phyloP scores from a whole-genome alignment of 2,888 invertebrate genomes.

The Cyclophora punctaria region DNA sequence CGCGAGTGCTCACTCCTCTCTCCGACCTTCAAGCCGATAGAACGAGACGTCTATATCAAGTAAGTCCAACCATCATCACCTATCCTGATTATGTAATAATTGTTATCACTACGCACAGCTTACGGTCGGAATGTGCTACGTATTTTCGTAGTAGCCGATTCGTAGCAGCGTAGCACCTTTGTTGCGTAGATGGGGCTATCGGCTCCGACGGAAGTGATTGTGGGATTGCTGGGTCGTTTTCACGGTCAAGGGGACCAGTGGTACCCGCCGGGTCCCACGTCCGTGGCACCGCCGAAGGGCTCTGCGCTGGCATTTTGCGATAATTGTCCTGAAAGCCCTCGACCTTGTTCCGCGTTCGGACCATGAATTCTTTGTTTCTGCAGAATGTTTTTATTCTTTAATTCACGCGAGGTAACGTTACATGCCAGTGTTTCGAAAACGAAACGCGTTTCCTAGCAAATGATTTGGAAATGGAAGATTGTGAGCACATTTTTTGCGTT shows the following conservation, averaged over 20 bases:
- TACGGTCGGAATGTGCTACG: conserved; percentile 14
- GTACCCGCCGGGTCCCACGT: conserved; percentile 28
- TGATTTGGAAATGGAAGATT: too few species aligned
- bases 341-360: conserved; percentile 36
- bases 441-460: too few species aligned
- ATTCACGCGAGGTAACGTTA: conserved; percentile 7
- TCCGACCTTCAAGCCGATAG: conserved; percentile 69
- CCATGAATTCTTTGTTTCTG: conserved; percentile 45
- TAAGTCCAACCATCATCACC: conserved; percentile 31
- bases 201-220: conserved; percentile 12
- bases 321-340: conserved; percentile 48
- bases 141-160: conserved; percentile 24
- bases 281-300: conserved; percentile 8
- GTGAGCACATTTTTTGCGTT: too few species aligned
- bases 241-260: conserved; percentile 55
- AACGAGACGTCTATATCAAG: conserved; percentile 70
- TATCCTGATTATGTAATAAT: conserved; percentile 11
- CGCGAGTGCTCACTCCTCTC: conserved; percentile 54
- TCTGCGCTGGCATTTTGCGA: conserved; percentile 39
- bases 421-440: too few species aligned
- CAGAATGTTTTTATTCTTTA: conserved; percentile 19
- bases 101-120: conserved; percentile 15
- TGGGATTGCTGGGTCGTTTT: conserved; percentile 27
- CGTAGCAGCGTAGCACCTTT: conserved; percentile 25
- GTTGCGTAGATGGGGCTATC: conserved; percentile 17